Evolutionary conservation across 2,888 invertebrate genomes (phyloP).

Genomic region (Hypolimnas misippus): DNA sequence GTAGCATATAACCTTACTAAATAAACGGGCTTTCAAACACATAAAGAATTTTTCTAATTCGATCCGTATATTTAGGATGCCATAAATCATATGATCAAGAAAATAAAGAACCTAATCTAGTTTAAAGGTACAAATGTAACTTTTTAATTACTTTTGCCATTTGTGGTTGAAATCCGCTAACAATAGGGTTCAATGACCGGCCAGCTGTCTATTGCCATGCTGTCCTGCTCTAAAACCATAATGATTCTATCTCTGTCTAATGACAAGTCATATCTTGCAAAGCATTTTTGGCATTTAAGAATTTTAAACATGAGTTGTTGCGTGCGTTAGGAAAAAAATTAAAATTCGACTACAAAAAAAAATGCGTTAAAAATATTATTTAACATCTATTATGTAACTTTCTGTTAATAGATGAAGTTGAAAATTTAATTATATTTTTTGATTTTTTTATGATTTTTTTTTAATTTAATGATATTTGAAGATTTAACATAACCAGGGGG

Average conservation of each 20-base stretch:
- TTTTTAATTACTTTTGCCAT: slow-evolving; percentile 23
- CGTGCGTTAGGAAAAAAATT: background rate
- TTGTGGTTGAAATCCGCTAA: slow-evolving; percentile 45
- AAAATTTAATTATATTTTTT: too few relatives aligned
- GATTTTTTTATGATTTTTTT: too few relatives aligned
- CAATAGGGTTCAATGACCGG: slow-evolving; percentile 54
- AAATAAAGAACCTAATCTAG: background rate
- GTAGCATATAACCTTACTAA: too few relatives aligned
- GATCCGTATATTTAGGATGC: too few relatives aligned
- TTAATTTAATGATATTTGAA: too few relatives aligned
- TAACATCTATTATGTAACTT: too few relatives aligned
- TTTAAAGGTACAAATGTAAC: background rate
- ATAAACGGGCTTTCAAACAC: too few relatives aligned
- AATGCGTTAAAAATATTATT: too few relatives aligned
- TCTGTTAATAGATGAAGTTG: too few relatives aligned
- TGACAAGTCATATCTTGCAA: slow-evolving; percentile 31
- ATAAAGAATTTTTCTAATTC: too few relatives aligned
- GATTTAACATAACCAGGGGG: too few relatives aligned
- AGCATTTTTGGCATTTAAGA: slow-evolving; percentile 1
- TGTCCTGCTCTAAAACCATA: slow-evolving; percentile 41
- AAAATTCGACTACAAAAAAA: too few relatives aligned
- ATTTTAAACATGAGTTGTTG: background rate
- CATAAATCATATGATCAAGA: background rate
- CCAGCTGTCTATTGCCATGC: slow-evolving; percentile 50
- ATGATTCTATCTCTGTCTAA: slow-evolving; percentile 46